phyloP scores from a whole-genome alignment of 2,113 vertebrate genomes.

The Phocoena phocoena region DNA sequence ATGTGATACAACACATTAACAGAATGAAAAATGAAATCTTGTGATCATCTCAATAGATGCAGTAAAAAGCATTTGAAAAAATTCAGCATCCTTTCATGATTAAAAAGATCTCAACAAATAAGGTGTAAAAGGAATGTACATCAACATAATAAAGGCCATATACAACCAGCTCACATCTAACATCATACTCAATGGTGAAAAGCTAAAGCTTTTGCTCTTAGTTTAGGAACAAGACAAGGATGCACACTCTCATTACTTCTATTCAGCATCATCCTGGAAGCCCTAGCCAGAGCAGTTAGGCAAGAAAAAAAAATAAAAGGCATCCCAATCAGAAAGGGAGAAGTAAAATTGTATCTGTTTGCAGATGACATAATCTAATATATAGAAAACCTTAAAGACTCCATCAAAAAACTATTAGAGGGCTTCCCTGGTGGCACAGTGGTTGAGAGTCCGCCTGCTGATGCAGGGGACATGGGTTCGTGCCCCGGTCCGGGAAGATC shows the following conservation, averaged over 20 bases:
- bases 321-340: background rate
- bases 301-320: background rate
- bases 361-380: background rate
- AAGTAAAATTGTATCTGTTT: background rate
- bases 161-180: background rate
- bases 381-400: background rate
- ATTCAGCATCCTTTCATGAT: background rate
- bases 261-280: background rate
- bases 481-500: too few relatives aligned
- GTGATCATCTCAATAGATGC: background rate
- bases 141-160: background rate
- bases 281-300: background rate
- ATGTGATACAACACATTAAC: background rate
- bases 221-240: background rate
- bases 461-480: too few relatives aligned
- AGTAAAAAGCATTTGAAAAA: background rate
- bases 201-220: background rate
- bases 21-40: background rate
- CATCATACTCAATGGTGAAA: background rate
- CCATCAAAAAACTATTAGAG: background rate
- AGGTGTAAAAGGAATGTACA: background rate
- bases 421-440: too few relatives aligned
- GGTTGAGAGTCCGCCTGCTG: too few relatives aligned
- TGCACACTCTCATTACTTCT: background rate
- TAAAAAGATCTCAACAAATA: background rate